Conservation (phyloP, 2,113 vertebrate species). For the Lamprotornis superbus region DNA sequence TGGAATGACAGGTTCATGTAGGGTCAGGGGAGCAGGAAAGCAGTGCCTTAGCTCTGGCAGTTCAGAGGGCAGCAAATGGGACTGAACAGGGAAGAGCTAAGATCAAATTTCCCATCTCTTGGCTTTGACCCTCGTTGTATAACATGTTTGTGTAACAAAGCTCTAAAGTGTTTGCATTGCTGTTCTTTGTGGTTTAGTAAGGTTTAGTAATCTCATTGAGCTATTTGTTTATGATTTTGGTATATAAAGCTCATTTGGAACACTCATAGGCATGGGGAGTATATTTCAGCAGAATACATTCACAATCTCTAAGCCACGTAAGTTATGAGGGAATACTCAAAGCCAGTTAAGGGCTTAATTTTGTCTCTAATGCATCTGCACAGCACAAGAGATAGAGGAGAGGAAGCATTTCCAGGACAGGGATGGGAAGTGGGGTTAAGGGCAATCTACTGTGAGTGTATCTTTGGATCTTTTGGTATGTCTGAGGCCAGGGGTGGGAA, state of each 20-base stretch:
- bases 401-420: not conserved
- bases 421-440: not conserved
- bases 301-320: not conserved
- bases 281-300: not conserved
- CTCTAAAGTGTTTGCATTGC: not conserved
- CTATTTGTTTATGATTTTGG: constrained; percentile 13
- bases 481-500: not conserved
- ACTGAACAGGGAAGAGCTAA: not conserved
- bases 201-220: not conserved
- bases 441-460: not conserved
- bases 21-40: not conserved
- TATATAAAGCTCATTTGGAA: not conserved
- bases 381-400: not conserved
- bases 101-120: not conserved
- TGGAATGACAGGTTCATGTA: not conserved
- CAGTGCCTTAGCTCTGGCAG: not conserved
- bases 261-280: not conserved
- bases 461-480: not conserved
- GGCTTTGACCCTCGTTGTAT: not conserved
- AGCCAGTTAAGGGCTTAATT: not conserved
- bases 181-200: not conserved
- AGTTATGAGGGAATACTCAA: not conserved
- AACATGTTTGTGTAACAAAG: not conserved
- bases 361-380: not conserved
- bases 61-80: not conserved